These are phyloP conservation scores for Parascotia fuliginaria DNA, from an alignment of 2,888 invertebrate genomes.

Conservation along the genomic window DNA sequence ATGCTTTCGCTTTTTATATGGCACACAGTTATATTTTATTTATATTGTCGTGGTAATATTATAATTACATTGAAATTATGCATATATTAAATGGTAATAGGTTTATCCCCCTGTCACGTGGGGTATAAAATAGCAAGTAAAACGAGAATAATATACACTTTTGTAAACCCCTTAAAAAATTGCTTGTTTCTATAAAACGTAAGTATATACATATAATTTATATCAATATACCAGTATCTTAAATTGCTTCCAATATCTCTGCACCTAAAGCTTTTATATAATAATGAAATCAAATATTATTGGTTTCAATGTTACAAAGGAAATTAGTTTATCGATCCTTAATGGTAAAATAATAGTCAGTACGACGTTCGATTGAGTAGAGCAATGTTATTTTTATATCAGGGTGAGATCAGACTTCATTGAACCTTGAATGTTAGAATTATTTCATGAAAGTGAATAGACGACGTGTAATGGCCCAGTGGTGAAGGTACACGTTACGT, in stretches of 20 bases:
- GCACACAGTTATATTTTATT: too few species aligned
- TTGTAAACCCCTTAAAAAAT: too few species aligned
- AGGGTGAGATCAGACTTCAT: background rate
- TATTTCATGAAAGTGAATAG: background rate
- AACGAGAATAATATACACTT: too few species aligned
- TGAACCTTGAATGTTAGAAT: background rate
- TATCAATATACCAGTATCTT: background rate
- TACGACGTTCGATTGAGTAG: background rate
- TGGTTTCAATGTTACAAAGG: background rate
- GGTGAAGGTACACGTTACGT: too few species aligned
- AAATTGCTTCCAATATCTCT: background rate
- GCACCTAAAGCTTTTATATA: constrained; percentile 1
- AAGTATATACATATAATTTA: background rate
- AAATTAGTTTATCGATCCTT: constrained; percentile 7
- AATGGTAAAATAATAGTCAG: constrained; percentile 3
- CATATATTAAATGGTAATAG: too few species aligned
- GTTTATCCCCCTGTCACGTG: too few species aligned
- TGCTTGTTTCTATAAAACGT: too few species aligned
- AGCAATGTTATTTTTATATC: background rate
- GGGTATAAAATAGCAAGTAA: too few species aligned
- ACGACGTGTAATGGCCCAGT: too few species aligned
- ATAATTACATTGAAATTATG: too few species aligned
- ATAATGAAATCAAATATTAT: constrained; percentile 13
- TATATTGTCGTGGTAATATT: too few species aligned
- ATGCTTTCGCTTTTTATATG: too few species aligned